Evolutionary conservation across 2,888 invertebrate species (phyloP), one percentile per base, ranked within the genome.

Genomic region (Apamea epomidion): DNA sequence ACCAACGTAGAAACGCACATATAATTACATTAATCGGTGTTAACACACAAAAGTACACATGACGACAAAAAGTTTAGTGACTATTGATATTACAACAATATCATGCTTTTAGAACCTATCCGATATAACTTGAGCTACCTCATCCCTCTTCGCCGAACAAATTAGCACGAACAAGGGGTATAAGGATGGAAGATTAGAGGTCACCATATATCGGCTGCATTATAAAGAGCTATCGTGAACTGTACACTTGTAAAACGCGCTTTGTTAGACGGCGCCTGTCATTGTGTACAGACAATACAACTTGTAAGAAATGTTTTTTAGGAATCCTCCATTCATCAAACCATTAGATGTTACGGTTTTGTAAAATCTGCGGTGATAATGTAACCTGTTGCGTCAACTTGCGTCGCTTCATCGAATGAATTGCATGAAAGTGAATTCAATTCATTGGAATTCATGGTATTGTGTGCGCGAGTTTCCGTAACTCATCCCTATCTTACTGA

Each of bases 261-360:
- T 95, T 97, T 97, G 97, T 97, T 95, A 95, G 91, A 90, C 92
- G 96, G 95, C 96, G 97, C 95, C 93, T 95, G 96, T 94, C 95
- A 96, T 96, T 97, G 96, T 96, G 85, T 87, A 93, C 96, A 96
- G 94, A 97, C 97, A 97, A 97, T 97, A 94, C 94, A 95, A 96
- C 95, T 96, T 96, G 96, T 95, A 96, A 97, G 97, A 94, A 96
- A 95, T 94, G 95, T 96, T 97, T 97, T 97, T 97, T 97, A 96
- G 96, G 93, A 96, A 95, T 96, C 91, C 94, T 91, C 93, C 96
- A 97, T 97, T 97, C 96, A 97, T 95, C 92, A 94, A 94, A 93
- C 93, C 94, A 93, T 95, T 95, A 94, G 95, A 94, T 95, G 94
- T 93, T 92, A 93, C 91, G 92, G 94, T 95, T 95, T 95, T 95